These are phyloP conservation scores for Nebria ingens DNA, from an alignment of 1,140 invertebrate genomes.

Conservation along the genomic window DNA sequence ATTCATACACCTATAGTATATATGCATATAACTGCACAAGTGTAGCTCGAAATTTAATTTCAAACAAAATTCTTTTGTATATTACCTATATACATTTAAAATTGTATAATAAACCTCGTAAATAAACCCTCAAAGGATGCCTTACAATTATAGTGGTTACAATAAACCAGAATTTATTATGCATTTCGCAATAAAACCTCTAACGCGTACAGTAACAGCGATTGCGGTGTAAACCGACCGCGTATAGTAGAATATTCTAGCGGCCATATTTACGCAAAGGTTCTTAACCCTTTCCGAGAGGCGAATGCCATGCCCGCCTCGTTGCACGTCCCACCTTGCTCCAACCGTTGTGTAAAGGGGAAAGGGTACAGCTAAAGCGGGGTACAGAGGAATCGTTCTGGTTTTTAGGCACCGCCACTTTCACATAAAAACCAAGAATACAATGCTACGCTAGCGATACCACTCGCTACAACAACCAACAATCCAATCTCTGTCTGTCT, in stretches of 20 bases:
- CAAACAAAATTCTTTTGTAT: too few species aligned
- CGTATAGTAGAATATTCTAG: not conserved
- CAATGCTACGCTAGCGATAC: not conserved
- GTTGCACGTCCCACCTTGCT: not conserved
- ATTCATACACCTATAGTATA: too few species aligned
- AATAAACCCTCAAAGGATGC: too few species aligned
- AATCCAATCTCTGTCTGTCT: not conserved
- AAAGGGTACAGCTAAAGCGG: not conserved
- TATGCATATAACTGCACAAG: too few species aligned
- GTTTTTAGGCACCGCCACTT: not conserved
- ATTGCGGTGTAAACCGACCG: too few species aligned
- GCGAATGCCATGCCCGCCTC: not conserved
- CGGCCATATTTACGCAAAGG: constrained; percentile 5
- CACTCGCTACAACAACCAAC: not conserved
- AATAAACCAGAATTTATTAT: too few species aligned
- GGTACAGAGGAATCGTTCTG: not conserved
- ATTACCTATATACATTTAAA: too few species aligned
- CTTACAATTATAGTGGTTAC: too few species aligned
- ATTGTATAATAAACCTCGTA: too few species aligned
- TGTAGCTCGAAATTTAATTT: too few species aligned
- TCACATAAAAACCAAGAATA: not conserved
- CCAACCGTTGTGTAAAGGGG: not conserved
- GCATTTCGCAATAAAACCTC: too few species aligned
- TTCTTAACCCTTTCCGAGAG: constrained; percentile 7
- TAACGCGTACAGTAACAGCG: too few species aligned